Evolutionary conservation across 2,797 vertebrate genomes (phyloP).

Genomic region (Erithacus rubecula): DNA sequence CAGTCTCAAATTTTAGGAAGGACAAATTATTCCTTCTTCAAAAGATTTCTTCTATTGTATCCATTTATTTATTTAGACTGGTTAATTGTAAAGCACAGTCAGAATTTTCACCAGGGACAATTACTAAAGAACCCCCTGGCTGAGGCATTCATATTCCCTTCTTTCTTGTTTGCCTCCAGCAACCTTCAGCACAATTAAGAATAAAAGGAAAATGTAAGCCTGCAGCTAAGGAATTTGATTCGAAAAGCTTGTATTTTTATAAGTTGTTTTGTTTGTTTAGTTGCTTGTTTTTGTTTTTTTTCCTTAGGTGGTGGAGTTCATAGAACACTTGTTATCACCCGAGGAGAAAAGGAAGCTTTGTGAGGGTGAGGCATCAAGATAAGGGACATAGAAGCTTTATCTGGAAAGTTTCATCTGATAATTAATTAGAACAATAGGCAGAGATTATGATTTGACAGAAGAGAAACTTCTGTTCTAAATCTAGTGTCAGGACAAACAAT

Average conservation of each 20-base stretch:
- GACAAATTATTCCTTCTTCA: background rate
- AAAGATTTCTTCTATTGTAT: background rate
- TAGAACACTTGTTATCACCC: background rate
- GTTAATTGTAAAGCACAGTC: background rate
- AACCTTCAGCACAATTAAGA: background rate
- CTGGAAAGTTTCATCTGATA: background rate
- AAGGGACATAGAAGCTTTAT: background rate
- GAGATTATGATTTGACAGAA: background rate
- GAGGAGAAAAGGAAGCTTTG: background rate
- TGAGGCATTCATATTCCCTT: background rate
- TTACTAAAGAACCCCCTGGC: background rate
- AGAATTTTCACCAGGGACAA: background rate
- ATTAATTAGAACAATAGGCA: background rate
- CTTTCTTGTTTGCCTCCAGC: background rate
- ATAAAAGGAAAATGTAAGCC: background rate
- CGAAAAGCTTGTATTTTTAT: background rate
- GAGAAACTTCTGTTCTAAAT: background rate
- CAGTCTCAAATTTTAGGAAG: background rate
- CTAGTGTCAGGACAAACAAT: background rate
- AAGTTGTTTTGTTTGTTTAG: rapidly evolving
- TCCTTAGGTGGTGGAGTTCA: background rate
- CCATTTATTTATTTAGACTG: background rate
- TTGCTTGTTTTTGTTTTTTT: background rate
- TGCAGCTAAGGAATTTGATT: background rate
- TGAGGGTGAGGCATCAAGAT: background rate